Percentiles rank a stretch among this genome's conserved stretches.
Conservation (phyloP, 2,888 invertebrate genomes). For the Meiosimyza decipiens region DNA sequence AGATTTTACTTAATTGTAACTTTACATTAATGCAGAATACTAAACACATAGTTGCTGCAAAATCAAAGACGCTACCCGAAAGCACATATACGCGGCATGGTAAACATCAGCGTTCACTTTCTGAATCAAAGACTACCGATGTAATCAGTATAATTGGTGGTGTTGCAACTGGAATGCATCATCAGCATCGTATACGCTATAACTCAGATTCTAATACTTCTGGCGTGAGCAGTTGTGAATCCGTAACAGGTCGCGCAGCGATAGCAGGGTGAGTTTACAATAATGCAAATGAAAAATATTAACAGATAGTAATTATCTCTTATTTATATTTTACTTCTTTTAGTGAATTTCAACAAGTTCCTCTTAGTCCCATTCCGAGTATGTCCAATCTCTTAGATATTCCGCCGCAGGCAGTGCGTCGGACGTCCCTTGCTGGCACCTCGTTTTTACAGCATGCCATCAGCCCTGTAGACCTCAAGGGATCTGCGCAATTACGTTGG, state of each 20-base stretch:
- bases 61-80: constrained; percentile 71
- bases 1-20: not conserved
- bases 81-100: constrained; percentile 61
- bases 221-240: constrained; percentile 85
- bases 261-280: constrained; percentile 69
- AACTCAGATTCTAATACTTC: constrained; percentile 82
- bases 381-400: constrained; percentile 77
- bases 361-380: constrained; percentile 89
- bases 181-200: constrained; percentile 69
- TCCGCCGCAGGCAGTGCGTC: constrained; percentile 55
- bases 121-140: constrained; percentile 78
- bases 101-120: constrained; percentile 74
- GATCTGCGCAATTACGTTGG: constrained; percentile 79
- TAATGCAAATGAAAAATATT: not conserved
- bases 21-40: not conserved
- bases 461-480: constrained; percentile 80
- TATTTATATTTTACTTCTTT: constrained; percentile 16
- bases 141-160: constrained; percentile 63
- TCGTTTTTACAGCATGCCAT: constrained; percentile 66
- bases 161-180: constrained; percentile 40
- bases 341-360: constrained; percentile 78
- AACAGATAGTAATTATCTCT: not conserved
- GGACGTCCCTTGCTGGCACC: constrained; percentile 60
- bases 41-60: constrained; percentile 44
- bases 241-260: constrained; percentile 73